A percentile compares a stretch with the other conserved stretches of the same genome.
Evolutionary conservation across 2,113 vertebrate genomes (phyloP).

Genomic region (Anarhynchus alexandrinus): DNA sequence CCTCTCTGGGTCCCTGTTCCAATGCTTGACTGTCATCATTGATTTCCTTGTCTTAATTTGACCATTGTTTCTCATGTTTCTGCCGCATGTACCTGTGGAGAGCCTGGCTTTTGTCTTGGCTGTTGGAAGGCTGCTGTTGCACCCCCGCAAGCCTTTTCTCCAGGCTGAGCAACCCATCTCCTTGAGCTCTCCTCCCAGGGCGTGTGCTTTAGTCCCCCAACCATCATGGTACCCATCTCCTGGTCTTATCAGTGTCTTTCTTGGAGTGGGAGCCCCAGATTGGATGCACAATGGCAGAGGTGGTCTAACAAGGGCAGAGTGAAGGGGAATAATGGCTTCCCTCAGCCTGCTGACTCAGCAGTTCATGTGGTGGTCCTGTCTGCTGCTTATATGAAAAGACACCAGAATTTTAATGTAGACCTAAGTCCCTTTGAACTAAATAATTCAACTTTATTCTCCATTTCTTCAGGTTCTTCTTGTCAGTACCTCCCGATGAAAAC

Average conservation of each 20-base stretch:
- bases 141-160: background rate
- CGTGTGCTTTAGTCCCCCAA: accelerated
- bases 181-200: background rate
- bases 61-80: background rate
- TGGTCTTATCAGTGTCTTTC: accelerated
- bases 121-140: background rate
- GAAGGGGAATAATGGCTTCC: background rate
- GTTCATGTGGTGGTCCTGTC: accelerated
- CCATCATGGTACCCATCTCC: accelerated
- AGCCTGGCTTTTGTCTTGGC: too few species aligned
- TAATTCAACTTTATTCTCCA: background rate
- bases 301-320: background rate
- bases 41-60: too few species aligned
- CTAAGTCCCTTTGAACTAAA: background rate
- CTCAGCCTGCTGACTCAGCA: background rate
- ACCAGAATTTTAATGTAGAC: background rate
- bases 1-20: background rate
- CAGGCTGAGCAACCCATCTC: background rate
- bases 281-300: background rate
- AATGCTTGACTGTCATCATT: background rate
- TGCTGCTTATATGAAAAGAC: background rate
- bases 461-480: conserved; percentile 30
- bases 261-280: background rate
- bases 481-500: conserved; percentile 73
- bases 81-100: accelerated